Base-by-base conservation (phyloP, 2,113 vertebrate species). In the Brachyistius frenatus region DNA sequence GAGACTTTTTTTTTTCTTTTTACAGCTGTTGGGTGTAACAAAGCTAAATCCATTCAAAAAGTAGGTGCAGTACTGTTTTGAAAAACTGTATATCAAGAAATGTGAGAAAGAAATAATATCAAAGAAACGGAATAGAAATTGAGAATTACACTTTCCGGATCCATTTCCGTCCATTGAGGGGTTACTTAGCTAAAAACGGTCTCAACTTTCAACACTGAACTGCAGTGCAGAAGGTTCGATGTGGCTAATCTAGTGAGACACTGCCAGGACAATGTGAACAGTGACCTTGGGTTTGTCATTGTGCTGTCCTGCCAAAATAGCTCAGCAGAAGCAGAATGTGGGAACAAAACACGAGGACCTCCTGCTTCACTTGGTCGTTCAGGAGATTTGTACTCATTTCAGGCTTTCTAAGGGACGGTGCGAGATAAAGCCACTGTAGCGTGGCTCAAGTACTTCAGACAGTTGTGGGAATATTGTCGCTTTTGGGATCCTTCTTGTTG, bases 401-500 rank as follows among this genome's bases (percentile, higher is more conserved):
- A 14, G 3, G 13, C 9, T 37, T 53, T 44, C 5, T 44, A 44
- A n/a, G 37, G 52, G 11, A 7, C 9, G 10, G 70, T 58, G 39
- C 57, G n/a, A 67, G 57, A 80, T 64, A 32, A 71, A 44, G 1
- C 9, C 6, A 2, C 66, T 64, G 54, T 60, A 57, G 16, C 49
- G 4, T 36, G 23, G 33, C 57, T 73, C 3, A n/a, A 32, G n/a
- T 32, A 10, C 37, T 58, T 63, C 13, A 63, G 32, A 57, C 32
- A 23, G 14, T 44, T 41, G 15, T 5, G 8, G 46, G 23, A 16
- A 5, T 52, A 56, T 49, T 62, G 32, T 72, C 68, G 57, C 54
- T 35, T 68, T 37, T 78, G 9, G 15, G 57, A 41, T 44, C 10
- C 23, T 73, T 80, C 60, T 9, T 62, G 14, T 62, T 63, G 65